Evolutionary conservation across 2,888 invertebrate genomes (phyloP), one percentile per base, ranked within the genome.

Genomic region (Megastigmus dorsalis): DNA sequence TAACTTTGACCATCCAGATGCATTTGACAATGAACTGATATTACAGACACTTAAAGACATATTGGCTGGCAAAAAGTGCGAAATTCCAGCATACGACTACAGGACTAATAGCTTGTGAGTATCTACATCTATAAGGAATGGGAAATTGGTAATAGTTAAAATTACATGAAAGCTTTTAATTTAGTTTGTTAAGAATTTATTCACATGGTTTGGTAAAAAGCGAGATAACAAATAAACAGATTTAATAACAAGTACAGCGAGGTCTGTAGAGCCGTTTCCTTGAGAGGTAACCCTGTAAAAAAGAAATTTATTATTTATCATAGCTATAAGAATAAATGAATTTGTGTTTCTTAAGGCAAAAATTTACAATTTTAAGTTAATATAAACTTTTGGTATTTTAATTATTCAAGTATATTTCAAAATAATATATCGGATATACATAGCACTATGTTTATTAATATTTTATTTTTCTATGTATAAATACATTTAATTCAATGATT

Each of bases 1-100:
- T 87, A 98, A 99, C 90, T 99, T 99, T 88, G 99, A 99, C 88
- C 99, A 99, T 89, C 99, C 99, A 0, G 97, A 96, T 88, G 98
- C 99, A 0, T 97, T 99, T 88, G 96, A 99, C 87, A 95, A 96
- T 84, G 93, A 94, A 68, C 90, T 97, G 28, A 93, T 99, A 86
- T 90, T 93, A 60, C 91, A 93, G 57, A 95, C 95, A 0, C 89
- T 99, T 52, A 91, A 92, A 80, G 93, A 95, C 82, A 95, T 99
- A 78, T 90, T 96, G 18, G 93, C 92, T 73, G 97, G 98, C 1
- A 93, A 94, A 81, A 94, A 94, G 83, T 97, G 97, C 38, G 93
- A 95, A 83, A 93, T 99, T 76, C 97, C 97, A 0, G 93, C 94
- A 65, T 99, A 99, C 89, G 98, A 99, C 88, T 98, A 97, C 85